Evolutionary conservation across 2,797 vertebrate species (phyloP).

Genomic region (Xiphophorus birchmanni): DNA sequence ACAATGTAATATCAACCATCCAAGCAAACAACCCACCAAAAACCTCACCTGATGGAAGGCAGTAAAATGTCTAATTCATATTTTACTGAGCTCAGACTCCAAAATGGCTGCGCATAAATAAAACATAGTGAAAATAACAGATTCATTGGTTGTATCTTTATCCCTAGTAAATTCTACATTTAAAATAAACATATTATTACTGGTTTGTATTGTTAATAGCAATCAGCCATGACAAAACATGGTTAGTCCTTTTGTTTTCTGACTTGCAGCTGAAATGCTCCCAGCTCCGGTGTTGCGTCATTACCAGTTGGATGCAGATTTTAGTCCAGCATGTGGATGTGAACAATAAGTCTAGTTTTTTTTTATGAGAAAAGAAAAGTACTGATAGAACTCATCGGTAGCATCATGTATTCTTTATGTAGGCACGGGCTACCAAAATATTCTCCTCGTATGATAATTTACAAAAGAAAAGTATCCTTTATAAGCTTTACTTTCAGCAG

Average conservation of each 20-base stretch:
- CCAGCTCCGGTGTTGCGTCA: background rate
- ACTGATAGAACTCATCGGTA: too few relatives aligned
- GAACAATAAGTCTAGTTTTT: background rate
- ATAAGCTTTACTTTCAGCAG: background rate
- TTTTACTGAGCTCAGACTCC: background rate
- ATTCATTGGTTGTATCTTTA: background rate
- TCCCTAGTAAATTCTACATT: background rate
- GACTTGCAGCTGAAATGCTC: background rate
- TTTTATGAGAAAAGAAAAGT: background rate
- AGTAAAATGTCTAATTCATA: background rate
- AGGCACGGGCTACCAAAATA: too few relatives aligned
- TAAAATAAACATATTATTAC: background rate
- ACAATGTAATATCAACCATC: background rate
- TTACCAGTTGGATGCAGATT: background rate
- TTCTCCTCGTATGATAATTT: too few relatives aligned
- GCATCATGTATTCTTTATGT: too few relatives aligned
- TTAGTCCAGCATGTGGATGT: background rate
- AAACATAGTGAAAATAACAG: background rate
- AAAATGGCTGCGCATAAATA: background rate
- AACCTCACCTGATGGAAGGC: background rate
- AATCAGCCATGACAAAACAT: background rate
- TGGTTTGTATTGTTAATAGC: background rate
- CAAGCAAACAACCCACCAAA: background rate
- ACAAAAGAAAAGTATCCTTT: background rate
- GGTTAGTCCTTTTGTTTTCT: background rate